Evolutionary conservation across 1,140 invertebrate genomes (phyloP).

Genomic region (Schlechtendalia chinensis): DNA sequence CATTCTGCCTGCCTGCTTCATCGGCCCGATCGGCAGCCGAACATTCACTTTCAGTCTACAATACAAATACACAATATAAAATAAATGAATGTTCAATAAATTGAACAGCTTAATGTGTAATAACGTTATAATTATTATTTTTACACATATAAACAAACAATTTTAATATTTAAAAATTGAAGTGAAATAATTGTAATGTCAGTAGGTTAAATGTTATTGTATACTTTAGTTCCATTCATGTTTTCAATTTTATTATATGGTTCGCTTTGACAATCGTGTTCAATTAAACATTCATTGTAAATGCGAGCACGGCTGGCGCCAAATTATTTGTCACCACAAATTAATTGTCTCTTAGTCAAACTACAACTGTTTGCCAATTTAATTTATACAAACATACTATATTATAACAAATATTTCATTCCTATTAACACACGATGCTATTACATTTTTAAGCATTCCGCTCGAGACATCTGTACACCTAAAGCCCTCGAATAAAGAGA

Average conservation of each 20-base stretch:
- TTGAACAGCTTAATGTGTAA: neutral
- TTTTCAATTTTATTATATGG: conserved; percentile 7
- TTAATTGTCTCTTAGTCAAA: conserved; percentile 10
- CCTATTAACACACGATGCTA: neutral
- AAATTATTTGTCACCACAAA: conserved; percentile 21
- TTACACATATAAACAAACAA: neutral
- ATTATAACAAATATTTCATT: conserved; percentile 21
- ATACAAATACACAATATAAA: neutral
- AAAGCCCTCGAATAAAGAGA: neutral
- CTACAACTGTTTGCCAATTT: neutral
- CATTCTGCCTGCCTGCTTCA: conserved; percentile 72
- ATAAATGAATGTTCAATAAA: neutral
- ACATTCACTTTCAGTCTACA: conserved; percentile 74
- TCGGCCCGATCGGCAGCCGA: conserved; percentile 66
- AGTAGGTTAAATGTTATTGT: neutral
- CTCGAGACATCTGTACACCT: neutral
- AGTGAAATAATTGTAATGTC: neutral
- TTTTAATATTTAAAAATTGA: neutral
- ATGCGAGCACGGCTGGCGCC: conserved; percentile 3
- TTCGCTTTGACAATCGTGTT: conserved; percentile 1
- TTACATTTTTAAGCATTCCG: neutral
- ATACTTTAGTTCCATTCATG: conserved; percentile 19
- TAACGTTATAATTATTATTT: neutral
- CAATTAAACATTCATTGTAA: conserved; percentile 16
- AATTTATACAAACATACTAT: neutral